Evolutionary conservation across 2,113 vertebrate genomes (phyloP).

Genomic region (Tinamus guttatus): DNA sequence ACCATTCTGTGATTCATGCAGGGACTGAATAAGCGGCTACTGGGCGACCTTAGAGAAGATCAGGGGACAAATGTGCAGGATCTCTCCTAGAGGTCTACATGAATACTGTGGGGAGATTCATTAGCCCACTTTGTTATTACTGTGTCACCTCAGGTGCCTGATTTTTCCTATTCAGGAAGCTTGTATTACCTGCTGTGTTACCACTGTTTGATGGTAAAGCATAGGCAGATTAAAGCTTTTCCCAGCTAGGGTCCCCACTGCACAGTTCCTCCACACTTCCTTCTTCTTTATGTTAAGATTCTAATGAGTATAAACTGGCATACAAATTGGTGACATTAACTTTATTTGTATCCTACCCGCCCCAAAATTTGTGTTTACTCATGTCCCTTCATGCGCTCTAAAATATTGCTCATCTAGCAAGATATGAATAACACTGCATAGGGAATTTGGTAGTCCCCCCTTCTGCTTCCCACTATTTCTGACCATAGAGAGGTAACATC

Average conservation of each 20-base stretch:
- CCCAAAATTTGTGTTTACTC: not conserved
- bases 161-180: not conserved
- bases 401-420: not conserved
- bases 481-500: not conserved
- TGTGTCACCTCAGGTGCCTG: not conserved
- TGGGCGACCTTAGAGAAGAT: too few relatives aligned
- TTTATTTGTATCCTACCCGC: not conserved
- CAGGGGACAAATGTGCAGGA: too few relatives aligned
- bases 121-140: not conserved
- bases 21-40: too few relatives aligned
- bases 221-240: not conserved
- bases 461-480: not conserved
- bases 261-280: not conserved
- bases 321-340: not conserved
- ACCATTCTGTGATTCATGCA: too few relatives aligned
- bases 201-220: accelerated
- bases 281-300: not conserved
- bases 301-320: not conserved
- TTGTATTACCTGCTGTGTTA: not conserved
- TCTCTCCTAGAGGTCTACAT: not conserved
- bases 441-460: not conserved
- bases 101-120: not conserved
- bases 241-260: accelerated
- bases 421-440: not conserved
- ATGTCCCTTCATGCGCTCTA: not conserved